Percentiles rank a stretch among this genome's conserved stretches.
phyloP scores from a whole-genome alignment of 2,113 vertebrate genomes.

The Nansenia antarctica region DNA sequence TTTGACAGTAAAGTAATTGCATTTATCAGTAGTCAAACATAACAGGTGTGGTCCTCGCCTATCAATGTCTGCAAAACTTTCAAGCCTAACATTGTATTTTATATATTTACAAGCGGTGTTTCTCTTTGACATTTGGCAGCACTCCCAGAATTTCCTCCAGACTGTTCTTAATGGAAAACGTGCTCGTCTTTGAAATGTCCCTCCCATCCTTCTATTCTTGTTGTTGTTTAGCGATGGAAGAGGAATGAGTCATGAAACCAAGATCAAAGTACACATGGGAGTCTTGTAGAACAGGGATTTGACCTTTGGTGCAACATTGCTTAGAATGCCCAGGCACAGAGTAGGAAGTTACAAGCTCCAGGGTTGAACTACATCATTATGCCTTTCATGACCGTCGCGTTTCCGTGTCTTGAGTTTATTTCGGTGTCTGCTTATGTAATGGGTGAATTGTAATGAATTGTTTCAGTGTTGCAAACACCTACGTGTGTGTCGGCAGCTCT shows the following conservation, averaged over 20 bases:
- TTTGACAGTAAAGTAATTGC: neutral
- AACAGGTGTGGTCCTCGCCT: too few species aligned
- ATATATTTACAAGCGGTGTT: too few species aligned
- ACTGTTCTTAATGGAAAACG: neutral
- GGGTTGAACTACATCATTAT: neutral
- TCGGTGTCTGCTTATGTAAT: neutral
- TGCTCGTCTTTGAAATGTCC: neutral
- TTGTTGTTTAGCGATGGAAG: neutral
- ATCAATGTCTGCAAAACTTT: too few species aligned
- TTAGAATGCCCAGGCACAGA: neutral
- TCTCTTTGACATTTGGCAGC: neutral
- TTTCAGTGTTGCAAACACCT: neutral
- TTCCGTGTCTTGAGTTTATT: neutral
- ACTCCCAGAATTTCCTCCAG: neutral
- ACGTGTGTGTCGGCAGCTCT: neutral
- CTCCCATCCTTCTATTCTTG: neutral
- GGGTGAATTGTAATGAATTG: neutral
- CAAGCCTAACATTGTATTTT: too few species aligned
- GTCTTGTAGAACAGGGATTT: too few species aligned
- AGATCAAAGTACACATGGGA: neutral
- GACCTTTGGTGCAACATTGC: neutral
- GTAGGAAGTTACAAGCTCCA: neutral
- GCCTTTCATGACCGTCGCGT: neutral
- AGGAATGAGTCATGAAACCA: neutral
- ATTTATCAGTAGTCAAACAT: too few species aligned